A percentile compares a stretch with the other conserved stretches of the same genome.
Conservation (phyloP, 2,113 vertebrate genomes). For the Pithys albifrons region DNA sequence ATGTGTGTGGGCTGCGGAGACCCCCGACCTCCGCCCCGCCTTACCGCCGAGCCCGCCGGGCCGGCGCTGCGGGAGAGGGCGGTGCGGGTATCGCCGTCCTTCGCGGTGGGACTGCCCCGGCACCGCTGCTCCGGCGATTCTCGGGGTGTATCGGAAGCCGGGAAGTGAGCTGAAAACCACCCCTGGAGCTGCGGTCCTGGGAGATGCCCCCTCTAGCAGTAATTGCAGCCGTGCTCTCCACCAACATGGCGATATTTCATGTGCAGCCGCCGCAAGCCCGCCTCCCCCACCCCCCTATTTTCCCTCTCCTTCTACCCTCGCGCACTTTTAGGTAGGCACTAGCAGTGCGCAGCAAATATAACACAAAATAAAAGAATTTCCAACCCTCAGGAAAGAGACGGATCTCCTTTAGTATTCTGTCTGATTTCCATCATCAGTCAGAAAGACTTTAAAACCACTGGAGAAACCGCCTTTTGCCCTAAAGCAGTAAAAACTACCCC, state of each 20-base stretch:
- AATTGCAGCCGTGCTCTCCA: conserved; percentile 23
- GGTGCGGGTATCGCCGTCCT: neutral
- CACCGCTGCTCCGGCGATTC: neutral
- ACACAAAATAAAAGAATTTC: conserved; percentile 31
- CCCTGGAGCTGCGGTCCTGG: neutral
- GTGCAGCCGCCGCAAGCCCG: neutral
- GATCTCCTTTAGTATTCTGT: neutral
- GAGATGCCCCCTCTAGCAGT: neutral
- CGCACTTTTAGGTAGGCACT: conserved; percentile 27
- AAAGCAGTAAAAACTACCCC: neutral
- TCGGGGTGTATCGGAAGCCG: neutral
- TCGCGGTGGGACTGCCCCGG: neutral
- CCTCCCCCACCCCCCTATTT: neutral
- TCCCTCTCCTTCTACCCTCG: neutral
- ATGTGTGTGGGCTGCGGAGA: neutral
- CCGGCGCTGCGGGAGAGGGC: neutral
- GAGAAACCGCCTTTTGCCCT: conserved; percentile 18
- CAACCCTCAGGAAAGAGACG: neutral
- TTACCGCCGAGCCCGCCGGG: neutral
- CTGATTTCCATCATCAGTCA: conserved; percentile 22
- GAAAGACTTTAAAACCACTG: conserved; percentile 5
- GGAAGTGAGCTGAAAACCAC: neutral
- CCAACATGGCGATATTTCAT: conserved; percentile 75
- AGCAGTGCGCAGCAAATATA: neutral
- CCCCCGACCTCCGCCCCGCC: neutral